These are phyloP conservation scores for Oncorhynchus masou DNA, from an alignment of 2,113 vertebrate genomes.

Conservation along the genomic window DNA sequence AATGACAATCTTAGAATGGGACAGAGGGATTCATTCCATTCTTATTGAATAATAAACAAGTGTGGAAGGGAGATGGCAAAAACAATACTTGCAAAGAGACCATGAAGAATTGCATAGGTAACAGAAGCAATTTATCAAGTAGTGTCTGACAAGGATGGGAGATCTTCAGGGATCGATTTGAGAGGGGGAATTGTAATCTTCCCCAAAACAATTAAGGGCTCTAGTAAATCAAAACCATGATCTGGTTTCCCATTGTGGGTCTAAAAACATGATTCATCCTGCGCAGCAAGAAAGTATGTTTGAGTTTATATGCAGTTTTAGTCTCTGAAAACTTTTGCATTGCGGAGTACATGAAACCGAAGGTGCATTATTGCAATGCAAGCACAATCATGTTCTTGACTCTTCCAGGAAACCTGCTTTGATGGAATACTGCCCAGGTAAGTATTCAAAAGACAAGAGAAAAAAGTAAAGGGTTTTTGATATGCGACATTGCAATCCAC, in stretches of 20 bases:
- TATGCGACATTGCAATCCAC: conserved; percentile 19
- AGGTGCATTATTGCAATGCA: not conserved
- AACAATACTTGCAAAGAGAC: conserved; percentile 64
- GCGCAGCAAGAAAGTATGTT: not conserved
- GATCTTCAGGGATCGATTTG: conserved; percentile 7
- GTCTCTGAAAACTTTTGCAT: too few relatives aligned
- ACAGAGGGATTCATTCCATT: conserved; percentile 13
- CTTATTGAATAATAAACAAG: not conserved
- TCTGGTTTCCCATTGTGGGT: not conserved
- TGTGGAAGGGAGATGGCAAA: conserved; percentile 5
- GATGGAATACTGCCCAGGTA: not conserved
- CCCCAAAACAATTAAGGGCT: not conserved
- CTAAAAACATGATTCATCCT: not conserved
- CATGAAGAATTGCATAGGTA: conserved; percentile 40
- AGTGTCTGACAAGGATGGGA: conserved; percentile 21
- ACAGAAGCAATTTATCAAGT: conserved; percentile 37
- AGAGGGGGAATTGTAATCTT: conserved; percentile 1
- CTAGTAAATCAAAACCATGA: not conserved
- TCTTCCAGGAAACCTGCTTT: not conserved
- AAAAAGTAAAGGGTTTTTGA: not conserved
- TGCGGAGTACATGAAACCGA: not conserved
- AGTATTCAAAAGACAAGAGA: not conserved
- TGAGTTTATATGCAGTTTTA: not conserved
- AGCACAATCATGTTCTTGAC: not conserved
- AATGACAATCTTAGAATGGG: not conserved